Base-by-base conservation (phyloP, 2,888 invertebrate species). In the Cosmopolites sordidus region DNA sequence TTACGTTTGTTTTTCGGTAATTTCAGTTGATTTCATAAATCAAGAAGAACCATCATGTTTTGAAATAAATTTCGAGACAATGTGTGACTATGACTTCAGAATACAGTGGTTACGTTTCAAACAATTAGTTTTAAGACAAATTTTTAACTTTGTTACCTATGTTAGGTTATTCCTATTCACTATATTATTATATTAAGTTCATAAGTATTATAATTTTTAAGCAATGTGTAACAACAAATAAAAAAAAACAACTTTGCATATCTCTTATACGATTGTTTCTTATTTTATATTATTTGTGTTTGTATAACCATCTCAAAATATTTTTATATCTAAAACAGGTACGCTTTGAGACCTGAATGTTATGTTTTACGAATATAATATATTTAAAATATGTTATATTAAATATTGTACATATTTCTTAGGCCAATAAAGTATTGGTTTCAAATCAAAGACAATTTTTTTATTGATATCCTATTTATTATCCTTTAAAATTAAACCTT, bases 381-480 rank as follows among this genome's bases (percentile, higher is more conserved):
- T 55, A 55, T 54, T 46, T 46, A 55, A 54, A 45, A 51, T 51
- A 55, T 51, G 55, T 55, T 55, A 54, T 51, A 48, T 48, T 40
- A 33, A 33, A 9, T 33, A 33, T 12, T 33, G 33, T 33, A 33
- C 33, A 33, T 33, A 33, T 6, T 33, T 33, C 5, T 33, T 33
- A 33, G 33, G 5, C 33, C 33, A 33, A 33, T 33, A 33, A 33
- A 33, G 11, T 12, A 12, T 33, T 33, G 33, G 33, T 33, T 33
- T 33, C 11, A 33, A 33, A 12, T 33, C 3, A 22, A 22, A 22
- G 8, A 3, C 22, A 3, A 5, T 22, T 22, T 22, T 22, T 22
- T 22, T 22, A 3, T 22, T 22, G 3, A 8, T 22, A 8, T 22
- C 22, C 22, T 22, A 22, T 22, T 22, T 22, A 22, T 8, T n/a